Conservation (phyloP, 2,888 invertebrate species). For the Galeopsomyia nigrocyanea region DNA sequence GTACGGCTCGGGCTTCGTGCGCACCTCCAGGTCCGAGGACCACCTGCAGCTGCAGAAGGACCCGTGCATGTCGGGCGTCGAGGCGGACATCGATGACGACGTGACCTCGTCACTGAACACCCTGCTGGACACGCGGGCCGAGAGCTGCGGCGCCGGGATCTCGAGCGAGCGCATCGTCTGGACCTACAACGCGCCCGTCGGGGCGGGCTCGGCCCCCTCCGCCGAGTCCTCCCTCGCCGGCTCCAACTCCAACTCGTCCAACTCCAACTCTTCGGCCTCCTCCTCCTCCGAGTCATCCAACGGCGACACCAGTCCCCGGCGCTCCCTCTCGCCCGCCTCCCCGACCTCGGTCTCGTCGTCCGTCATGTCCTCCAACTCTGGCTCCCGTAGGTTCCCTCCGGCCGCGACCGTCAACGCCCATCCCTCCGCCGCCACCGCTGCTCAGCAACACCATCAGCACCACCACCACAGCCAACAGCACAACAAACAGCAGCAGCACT, state of each 20-base stretch:
- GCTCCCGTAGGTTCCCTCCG: constrained; percentile 75
- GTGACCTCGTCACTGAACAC: constrained; percentile 94
- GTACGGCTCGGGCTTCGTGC: constrained; percentile 75
- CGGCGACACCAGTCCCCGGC: constrained; percentile 62
- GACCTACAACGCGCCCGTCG: constrained; percentile 92
- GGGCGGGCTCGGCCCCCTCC: constrained; percentile 73
- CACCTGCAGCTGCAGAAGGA: constrained; percentile 88
- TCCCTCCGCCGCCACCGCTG: constrained; percentile 15
- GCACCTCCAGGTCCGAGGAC: constrained; percentile 93
- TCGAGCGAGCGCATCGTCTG: constrained; percentile 82
- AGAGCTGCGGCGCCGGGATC: constrained; percentile 71
- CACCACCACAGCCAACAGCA: constrained; percentile 14
- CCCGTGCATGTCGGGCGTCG: constrained; percentile 85
- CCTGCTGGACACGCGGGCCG: constrained; percentile 83
- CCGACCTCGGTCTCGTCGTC: constrained; percentile 91
- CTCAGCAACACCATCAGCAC: constrained; percentile 12
- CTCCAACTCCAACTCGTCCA: constrained; percentile 74
- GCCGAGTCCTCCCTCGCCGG: constrained; percentile 71
- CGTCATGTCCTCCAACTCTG: constrained; percentile 84
- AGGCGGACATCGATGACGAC: constrained; percentile 93
- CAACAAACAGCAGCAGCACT: constrained; percentile 17
- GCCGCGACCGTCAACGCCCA: constrained; percentile 31
- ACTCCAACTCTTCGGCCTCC: constrained; percentile 57
- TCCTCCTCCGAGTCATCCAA: constrained; percentile 60
- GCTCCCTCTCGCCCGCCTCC: constrained; percentile 82